Percentiles rank a stretch among this genome's conserved stretches.
phyloP scores from a whole-genome alignment of 1,140 invertebrate species.

The Drosophila micromelanica region DNA sequence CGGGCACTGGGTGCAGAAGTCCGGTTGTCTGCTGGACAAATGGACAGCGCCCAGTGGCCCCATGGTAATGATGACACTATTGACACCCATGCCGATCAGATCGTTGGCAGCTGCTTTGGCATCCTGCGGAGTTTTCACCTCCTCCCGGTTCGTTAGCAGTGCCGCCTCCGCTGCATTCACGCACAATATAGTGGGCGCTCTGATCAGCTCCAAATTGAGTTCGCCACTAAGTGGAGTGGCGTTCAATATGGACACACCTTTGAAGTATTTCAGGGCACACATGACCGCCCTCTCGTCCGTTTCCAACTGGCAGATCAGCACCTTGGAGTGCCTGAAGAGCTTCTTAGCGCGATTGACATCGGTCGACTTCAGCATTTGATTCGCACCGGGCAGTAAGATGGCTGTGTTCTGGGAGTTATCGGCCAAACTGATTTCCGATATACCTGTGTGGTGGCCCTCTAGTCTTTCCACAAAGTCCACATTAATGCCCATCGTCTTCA shows the following conservation, averaged over 20 bases:
- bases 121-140: slow-evolving; percentile 82
- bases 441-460: slow-evolving; percentile 86
- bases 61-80: slow-evolving; percentile 93
- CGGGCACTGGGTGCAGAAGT: slow-evolving; percentile 85
- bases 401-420: slow-evolving; percentile 95
- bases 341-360: slow-evolving; percentile 86
- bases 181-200: slow-evolving; percentile 92
- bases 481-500: slow-evolving; percentile 88
- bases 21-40: slow-evolving; percentile 85
- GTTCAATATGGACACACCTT: slow-evolving; percentile 92
- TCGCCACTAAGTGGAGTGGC: slow-evolving; percentile 90
- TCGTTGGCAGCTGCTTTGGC: slow-evolving; percentile 87
- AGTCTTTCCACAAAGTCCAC: slow-evolving; percentile 85
- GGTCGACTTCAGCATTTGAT: slow-evolving; percentile 87
- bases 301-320: slow-evolving; percentile 94
- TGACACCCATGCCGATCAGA: slow-evolving; percentile 88
- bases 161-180: slow-evolving; percentile 95
- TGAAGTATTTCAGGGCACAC: slow-evolving; percentile 90
- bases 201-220: slow-evolving; percentile 87
- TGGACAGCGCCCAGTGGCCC: slow-evolving; percentile 90
- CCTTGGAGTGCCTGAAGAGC: slow-evolving; percentile 41
- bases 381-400: slow-evolving; percentile 95
- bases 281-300: slow-evolving; percentile 90
- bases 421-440: slow-evolving; percentile 91
- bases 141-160: slow-evolving; percentile 87